Evolutionary conservation across 2,113 vertebrate species (phyloP).

Genomic region (Hydropotes inermis): DNA sequence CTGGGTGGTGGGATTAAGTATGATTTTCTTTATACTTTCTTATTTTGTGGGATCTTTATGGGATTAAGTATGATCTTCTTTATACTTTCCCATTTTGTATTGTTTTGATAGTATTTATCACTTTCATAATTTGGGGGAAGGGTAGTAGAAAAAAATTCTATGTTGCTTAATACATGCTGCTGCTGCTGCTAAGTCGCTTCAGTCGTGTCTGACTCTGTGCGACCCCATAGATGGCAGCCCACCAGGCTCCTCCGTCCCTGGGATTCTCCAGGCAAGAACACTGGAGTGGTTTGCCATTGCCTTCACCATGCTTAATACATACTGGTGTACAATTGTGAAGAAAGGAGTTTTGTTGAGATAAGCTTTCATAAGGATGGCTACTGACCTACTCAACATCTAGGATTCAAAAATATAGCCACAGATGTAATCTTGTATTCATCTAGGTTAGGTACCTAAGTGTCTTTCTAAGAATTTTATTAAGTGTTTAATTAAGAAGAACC

Average conservation of each 20-base stretch:
- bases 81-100: background rate
- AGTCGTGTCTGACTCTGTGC: no score
- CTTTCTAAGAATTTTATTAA: constrained; percentile 3
- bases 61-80: background rate
- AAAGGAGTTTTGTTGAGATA: background rate
- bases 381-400: background rate
- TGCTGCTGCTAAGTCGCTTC: no score
- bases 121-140: background rate
- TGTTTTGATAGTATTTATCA: background rate
- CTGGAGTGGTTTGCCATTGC: no score
- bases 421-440: background rate
- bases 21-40: background rate
- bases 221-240: no score
- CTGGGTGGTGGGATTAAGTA: background rate
- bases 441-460: background rate
- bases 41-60: background rate
- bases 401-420: background rate
- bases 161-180: background rate
- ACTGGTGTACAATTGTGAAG: background rate
- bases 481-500: background rate
- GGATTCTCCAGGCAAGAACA: no score
- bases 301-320: no score
- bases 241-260: no score
- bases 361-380: background rate
- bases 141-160: background rate